Conservation (phyloP, 2,113 vertebrate genomes). For the Corapipo altera region DNA sequence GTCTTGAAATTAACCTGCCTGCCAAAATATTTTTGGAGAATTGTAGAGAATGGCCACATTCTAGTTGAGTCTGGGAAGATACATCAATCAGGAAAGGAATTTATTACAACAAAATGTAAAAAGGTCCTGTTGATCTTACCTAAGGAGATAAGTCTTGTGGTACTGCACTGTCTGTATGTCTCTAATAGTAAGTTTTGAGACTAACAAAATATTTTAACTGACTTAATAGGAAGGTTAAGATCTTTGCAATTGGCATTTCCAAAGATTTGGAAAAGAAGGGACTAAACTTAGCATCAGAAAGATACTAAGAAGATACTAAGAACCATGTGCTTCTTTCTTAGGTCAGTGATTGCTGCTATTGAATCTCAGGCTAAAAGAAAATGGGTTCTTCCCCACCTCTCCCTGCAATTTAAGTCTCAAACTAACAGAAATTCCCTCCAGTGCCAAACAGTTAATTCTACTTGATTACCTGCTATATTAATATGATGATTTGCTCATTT, state of each 20-base stretch:
- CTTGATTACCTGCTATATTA: conserved; percentile 58
- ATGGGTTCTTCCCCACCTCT: not conserved
- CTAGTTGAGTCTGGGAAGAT: not conserved
- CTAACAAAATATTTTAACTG: not conserved
- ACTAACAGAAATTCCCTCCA: conserved; percentile 35
- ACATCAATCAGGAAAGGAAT: not conserved
- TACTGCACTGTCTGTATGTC: not conserved
- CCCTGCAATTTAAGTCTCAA: not conserved
- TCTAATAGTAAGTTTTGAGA: not conserved
- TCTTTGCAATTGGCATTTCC: not conserved
- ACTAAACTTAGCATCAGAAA: not conserved
- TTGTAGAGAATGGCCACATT: not conserved
- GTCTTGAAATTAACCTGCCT: not conserved
- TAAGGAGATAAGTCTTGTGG: not conserved
- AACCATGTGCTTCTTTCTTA: not conserved
- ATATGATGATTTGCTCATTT: conserved; percentile 64
- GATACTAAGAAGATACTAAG: too few relatives aligned
- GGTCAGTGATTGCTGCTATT: not conserved
- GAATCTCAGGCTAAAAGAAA: not conserved
- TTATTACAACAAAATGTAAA: not conserved
- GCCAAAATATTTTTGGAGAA: not conserved
- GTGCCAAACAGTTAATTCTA: conserved; percentile 48
- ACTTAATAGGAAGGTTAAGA: not conserved
- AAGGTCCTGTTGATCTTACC: not conserved
- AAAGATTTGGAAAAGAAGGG: not conserved